phyloP scores from a whole-genome alignment of 2,113 vertebrate species.

The Mungos mungo region DNA sequence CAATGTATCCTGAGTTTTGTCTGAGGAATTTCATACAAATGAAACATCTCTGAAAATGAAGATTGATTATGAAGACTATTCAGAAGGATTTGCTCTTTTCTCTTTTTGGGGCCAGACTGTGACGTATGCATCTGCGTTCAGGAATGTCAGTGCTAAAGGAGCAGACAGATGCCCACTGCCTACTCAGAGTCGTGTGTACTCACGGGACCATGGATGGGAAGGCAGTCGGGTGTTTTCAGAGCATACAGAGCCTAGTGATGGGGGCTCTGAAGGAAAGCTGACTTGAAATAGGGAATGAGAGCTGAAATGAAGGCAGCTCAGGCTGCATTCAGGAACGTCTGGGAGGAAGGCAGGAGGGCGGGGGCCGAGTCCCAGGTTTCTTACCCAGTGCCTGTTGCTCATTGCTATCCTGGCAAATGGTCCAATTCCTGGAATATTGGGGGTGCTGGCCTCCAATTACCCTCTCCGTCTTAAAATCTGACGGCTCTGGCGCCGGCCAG shows the following conservation, averaged over 20 bases:
- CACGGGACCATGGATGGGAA: accelerated
- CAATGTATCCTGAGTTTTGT: neutral
- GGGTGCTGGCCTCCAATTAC: too few species aligned
- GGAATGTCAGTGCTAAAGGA: too few species aligned
- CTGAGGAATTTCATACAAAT: neutral
- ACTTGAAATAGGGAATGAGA: neutral
- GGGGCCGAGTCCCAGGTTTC: neutral
- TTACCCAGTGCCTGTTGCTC: neutral
- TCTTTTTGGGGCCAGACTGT: neutral
- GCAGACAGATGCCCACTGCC: too few species aligned
- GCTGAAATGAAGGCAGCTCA: neutral
- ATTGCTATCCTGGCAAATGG: too few species aligned
- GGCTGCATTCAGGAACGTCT: neutral
- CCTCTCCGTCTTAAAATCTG: neutral
- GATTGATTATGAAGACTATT: neutral
- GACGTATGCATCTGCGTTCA: neutral
- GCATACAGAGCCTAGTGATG: neutral
- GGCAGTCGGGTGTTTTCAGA: neutral
- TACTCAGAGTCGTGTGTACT: neutral
- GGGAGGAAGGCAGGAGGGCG: neutral
- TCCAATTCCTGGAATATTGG: neutral
- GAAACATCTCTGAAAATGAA: neutral
- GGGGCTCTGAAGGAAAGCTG: neutral
- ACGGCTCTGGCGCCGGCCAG: neutral
- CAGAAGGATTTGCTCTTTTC: neutral